Conservation (phyloP, 2,888 invertebrate genomes). For the Asteroscopus sphinx region DNA sequence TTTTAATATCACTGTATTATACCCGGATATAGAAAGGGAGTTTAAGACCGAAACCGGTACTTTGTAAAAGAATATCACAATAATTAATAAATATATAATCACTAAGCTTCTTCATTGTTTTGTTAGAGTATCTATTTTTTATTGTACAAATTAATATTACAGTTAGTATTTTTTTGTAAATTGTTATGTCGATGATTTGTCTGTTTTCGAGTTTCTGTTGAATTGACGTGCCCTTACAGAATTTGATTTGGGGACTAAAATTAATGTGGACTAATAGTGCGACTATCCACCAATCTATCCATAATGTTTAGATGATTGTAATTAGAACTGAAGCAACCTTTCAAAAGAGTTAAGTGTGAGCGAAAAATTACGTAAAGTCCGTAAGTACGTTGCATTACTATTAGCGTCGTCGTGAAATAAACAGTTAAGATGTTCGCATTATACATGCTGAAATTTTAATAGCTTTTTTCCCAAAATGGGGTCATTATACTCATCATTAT, state of each 20-base stretch:
- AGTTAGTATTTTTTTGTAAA: constrained; percentile 16
- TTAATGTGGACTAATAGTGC: background rate
- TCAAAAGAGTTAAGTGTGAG: no score
- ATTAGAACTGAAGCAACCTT: no score
- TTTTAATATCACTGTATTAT: constrained; percentile 27
- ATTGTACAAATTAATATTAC: constrained; percentile 44
- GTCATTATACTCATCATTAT: no score
- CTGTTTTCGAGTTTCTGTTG: constrained; percentile 14
- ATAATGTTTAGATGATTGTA: no score
- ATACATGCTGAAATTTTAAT: no score
- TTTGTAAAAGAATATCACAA: constrained; percentile 25
- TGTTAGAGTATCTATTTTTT: constrained; percentile 22
- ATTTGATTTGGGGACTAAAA: background rate
- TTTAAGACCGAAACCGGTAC: constrained; percentile 13
- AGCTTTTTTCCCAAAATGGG: no score
- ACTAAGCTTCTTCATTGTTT: constrained; percentile 27
- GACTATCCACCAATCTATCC: no score
- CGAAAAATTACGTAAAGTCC: no score
- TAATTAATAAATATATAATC: constrained; percentile 28
- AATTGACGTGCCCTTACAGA: constrained; percentile 17
- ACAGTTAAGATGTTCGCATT: no score
- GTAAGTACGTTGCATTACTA: no score
- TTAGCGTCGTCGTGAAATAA: no score
- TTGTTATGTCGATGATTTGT: constrained; percentile 9
- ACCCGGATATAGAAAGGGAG: constrained; percentile 13